These are phyloP conservation scores for Thaumetopoea pityocampa DNA, from an alignment of 1,140 invertebrate species.

Conservation along the genomic window DNA sequence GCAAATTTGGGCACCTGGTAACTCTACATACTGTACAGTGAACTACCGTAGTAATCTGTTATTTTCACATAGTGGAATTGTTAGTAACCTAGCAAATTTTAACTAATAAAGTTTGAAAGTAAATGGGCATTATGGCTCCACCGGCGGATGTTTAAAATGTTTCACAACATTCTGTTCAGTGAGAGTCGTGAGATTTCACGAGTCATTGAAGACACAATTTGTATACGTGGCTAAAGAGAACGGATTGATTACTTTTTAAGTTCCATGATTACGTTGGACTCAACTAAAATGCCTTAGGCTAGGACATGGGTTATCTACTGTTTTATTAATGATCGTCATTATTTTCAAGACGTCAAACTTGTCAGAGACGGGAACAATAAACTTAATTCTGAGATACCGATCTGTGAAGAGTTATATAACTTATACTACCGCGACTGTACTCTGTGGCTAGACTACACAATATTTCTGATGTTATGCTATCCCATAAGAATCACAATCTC, in stretches of 20 bases:
- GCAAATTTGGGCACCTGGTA: too few species aligned
- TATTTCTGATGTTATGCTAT: too few species aligned
- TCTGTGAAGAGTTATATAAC: slow-evolving; percentile 2
- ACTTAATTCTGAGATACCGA: slow-evolving; percentile 1
- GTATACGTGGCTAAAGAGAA: slow-evolving; percentile 64
- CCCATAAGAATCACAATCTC: too few species aligned
- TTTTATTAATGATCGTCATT: slow-evolving; percentile 48
- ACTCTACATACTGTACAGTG: background rate
- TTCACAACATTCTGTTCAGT: slow-evolving; percentile 49
- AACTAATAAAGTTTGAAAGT: slow-evolving; percentile 35
- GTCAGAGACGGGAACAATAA: slow-evolving; percentile 16
- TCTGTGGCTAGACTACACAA: slow-evolving; percentile 2
- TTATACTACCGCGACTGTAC: slow-evolving; percentile 4
- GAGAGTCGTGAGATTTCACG: slow-evolving; percentile 61
- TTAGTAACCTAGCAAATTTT: slow-evolving; percentile 7
- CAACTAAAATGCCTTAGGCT: slow-evolving; percentile 50
- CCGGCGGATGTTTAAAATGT: slow-evolving; percentile 29
- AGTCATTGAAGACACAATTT: slow-evolving; percentile 70
- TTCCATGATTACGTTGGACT: slow-evolving; percentile 59
- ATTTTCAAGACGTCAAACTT: slow-evolving; percentile 41
- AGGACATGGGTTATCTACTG: slow-evolving; percentile 32
- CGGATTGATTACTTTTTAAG: slow-evolving; percentile 73
- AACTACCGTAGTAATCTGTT: background rate
- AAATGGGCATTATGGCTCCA: slow-evolving; percentile 29
- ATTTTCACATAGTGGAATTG: background rate